Conservation (phyloP, 2,113 vertebrate species). For the Python bivittatus region DNA sequence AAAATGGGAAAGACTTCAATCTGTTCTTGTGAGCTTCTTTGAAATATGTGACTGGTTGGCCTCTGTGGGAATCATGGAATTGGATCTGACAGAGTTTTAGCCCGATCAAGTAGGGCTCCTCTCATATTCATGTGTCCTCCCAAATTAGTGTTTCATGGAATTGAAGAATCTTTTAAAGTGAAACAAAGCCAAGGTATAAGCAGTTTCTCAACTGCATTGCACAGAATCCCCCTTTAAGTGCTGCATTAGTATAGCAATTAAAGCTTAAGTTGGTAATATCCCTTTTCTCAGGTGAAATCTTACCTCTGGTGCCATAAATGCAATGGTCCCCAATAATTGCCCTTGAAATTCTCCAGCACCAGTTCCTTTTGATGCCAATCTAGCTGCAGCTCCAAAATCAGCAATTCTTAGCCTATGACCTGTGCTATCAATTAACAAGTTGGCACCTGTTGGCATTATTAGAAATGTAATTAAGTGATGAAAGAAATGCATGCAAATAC, state of each 20-base stretch:
- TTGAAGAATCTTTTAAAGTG: constrained; percentile 24
- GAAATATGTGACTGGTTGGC: neutral
- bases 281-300: constrained; percentile 45
- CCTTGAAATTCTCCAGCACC: constrained; percentile 92
- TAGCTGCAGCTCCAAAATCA: constrained; percentile 89
- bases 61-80: neutral
- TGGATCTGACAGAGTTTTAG: neutral
- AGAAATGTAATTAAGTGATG: constrained; percentile 47
- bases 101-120: neutral
- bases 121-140: neutral
- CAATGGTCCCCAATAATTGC: constrained; percentile 88
- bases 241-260: no score
- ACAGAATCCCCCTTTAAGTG: neutral
- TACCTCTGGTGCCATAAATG: constrained; percentile 93
- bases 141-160: neutral
- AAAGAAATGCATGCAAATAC: neutral
- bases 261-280: no score
- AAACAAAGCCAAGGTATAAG: neutral
- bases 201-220: no score
- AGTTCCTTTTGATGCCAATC: constrained; percentile 90
- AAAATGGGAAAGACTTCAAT: neutral
- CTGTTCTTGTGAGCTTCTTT: neutral
- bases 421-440: constrained; percentile 91
- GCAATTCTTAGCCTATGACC: constrained; percentile 89
- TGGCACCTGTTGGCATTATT: constrained; percentile 80